These are phyloP conservation scores for Smithornis capensis DNA, from an alignment of 2,113 vertebrate genomes.

Conservation along the genomic window DNA sequence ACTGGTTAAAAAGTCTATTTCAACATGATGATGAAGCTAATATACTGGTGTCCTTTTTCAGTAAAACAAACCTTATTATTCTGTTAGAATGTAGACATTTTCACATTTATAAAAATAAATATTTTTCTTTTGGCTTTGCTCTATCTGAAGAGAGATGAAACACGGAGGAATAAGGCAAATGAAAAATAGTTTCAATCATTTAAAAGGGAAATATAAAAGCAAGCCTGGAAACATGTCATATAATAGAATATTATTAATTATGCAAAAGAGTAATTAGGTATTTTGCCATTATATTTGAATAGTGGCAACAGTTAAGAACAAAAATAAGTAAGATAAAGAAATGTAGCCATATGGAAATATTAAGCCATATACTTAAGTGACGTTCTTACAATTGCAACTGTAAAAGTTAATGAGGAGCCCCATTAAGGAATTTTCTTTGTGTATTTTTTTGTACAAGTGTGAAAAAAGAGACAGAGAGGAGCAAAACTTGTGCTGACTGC, in stretches of 20 bases:
- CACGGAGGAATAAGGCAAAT: neutral
- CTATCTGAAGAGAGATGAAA: neutral
- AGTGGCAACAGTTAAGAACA: neutral
- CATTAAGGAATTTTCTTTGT: neutral
- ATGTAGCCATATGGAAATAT: neutral
- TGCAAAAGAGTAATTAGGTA: neutral
- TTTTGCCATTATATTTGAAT: neutral
- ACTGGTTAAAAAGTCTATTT: neutral
- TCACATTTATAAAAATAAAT: neutral
- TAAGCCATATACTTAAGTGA: neutral
- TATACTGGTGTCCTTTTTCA: neutral
- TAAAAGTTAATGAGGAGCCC: neutral
- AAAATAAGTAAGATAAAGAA: neutral
- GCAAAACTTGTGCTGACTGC: neutral
- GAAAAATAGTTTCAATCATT: neutral
- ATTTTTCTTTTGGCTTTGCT: neutral
- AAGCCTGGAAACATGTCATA: neutral
- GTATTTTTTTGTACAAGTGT: neutral
- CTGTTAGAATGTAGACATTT: neutral
- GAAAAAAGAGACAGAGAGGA: neutral
- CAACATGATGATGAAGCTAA: neutral
- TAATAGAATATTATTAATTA: neutral
- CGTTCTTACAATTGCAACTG: neutral
- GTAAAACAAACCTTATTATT: neutral
- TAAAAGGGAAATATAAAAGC: neutral